Conservation (phyloP, 2,888 invertebrate genomes). For the Herminia tarsipennalis region DNA sequence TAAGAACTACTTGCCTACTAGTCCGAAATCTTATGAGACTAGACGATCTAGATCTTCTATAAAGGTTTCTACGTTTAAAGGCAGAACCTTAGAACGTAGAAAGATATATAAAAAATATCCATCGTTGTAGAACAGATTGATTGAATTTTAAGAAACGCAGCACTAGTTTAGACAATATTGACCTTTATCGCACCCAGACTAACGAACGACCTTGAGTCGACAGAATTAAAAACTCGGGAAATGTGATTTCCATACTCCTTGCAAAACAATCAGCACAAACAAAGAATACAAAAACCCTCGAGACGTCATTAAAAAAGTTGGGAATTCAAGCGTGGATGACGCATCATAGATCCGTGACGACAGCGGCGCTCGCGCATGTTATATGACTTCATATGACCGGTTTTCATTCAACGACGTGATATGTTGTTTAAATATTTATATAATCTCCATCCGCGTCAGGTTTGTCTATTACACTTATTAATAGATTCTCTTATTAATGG, state of each 20-base stretch:
- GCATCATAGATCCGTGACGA: conserved; percentile 46
- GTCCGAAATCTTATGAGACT: too few species aligned
- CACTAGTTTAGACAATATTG: too few species aligned
- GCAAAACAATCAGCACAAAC: conserved; percentile 17
- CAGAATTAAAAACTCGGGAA: conserved; percentile 15
- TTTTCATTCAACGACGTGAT: conserved; percentile 40
- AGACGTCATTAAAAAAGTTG: conserved; percentile 45
- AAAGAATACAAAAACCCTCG: conserved; percentile 34
- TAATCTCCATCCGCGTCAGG: conserved; percentile 22
- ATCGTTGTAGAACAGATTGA: too few species aligned
- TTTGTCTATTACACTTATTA: conserved; percentile 9
- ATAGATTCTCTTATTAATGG: too few species aligned
- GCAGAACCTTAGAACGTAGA: too few species aligned
- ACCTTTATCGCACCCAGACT: neutral
- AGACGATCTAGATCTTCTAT: too few species aligned
- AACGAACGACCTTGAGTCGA: conserved; percentile 22
- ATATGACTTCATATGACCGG: conserved; percentile 35
- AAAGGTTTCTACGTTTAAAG: too few species aligned
- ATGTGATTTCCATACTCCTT: conserved; percentile 18
- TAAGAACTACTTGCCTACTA: too few species aligned
- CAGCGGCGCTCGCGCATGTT: conserved; percentile 20
- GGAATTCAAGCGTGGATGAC: conserved; percentile 40
- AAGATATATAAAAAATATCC: too few species aligned
- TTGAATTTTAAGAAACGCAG: too few species aligned
- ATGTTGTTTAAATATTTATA: conserved; percentile 30